phyloP scores from a whole-genome alignment of 1,140 invertebrate genomes.

The Dinothrombium tinctorium region DNA sequence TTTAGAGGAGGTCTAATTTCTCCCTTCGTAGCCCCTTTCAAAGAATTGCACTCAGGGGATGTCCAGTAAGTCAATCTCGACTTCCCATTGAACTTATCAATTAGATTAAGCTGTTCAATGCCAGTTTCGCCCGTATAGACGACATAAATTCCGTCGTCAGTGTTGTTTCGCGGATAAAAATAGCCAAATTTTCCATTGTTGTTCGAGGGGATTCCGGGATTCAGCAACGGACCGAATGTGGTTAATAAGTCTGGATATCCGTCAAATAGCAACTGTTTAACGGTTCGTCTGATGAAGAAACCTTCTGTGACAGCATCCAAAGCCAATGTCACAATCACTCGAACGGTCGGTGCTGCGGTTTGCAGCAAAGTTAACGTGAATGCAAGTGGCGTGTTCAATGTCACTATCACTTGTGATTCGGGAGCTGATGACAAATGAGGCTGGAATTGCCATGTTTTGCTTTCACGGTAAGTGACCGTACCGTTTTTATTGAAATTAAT shows the following conservation, averaged over 20 bases:
- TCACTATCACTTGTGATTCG: conserved; percentile 48
- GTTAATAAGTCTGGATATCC: conserved; percentile 26
- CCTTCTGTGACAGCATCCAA: conserved; percentile 70
- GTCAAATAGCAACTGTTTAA: conserved; percentile 60
- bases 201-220: conserved; percentile 7
- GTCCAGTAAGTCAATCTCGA: conserved; percentile 18
- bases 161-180: conserved; percentile 23
- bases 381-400: conserved; percentile 71
- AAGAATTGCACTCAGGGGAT: conserved; percentile 8
- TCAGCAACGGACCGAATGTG: conserved; percentile 11
- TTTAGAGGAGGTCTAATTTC: conserved; percentile 4
- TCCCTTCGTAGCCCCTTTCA: conserved; percentile 7
- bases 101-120: conserved; percentile 17
- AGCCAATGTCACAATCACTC: conserved; percentile 60
- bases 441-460: conserved; percentile 55
- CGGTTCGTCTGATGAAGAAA: conserved; percentile 61
- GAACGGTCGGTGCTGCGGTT: conserved; percentile 46
- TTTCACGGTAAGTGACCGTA: conserved; percentile 63
- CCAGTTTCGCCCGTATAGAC: conserved; percentile 24
- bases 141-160: conserved; percentile 26
- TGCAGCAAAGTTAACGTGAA: conserved; percentile 49
- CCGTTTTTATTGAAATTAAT: conserved; percentile 33
- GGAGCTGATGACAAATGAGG: conserved; percentile 50
- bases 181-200: conserved; percentile 11
- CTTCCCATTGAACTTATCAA: conserved; percentile 34